Evolutionary conservation across 2,888 invertebrate genomes (phyloP).

Genomic region (Xestia xanthographa): DNA sequence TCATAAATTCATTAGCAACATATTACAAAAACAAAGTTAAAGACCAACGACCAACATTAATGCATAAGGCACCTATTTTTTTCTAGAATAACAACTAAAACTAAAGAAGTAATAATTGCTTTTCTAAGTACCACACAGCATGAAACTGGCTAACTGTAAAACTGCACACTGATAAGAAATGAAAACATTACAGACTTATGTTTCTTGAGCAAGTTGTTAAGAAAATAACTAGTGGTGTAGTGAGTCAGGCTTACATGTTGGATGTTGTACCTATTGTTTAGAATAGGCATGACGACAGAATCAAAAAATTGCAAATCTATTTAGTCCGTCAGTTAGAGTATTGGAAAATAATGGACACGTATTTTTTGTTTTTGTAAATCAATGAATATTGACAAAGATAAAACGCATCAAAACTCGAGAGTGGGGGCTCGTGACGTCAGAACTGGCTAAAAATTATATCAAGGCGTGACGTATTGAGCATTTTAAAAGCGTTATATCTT

Average conservation of each 20-base stretch:
- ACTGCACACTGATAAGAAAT: constrained; percentile 38
- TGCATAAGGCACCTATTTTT: background rate
- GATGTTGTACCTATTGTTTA: background rate
- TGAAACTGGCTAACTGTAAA: background rate
- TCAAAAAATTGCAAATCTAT: too few species aligned
- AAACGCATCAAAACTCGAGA: too few species aligned
- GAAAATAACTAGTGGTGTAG: constrained; percentile 22
- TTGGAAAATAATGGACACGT: too few species aligned
- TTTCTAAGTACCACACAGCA: background rate
- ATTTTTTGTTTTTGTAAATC: too few species aligned
- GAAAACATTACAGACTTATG: constrained; percentile 20
- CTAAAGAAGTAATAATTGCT: background rate
- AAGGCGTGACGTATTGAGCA: too few species aligned
- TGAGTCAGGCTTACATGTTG: constrained; percentile 19
- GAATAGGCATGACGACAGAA: too few species aligned
- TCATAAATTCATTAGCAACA: too few species aligned
- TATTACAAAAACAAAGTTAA: background rate
- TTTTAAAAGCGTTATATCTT: too few species aligned
- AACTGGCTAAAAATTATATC: too few species aligned
- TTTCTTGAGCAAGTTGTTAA: constrained; percentile 18
- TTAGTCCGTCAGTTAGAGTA: too few species aligned
- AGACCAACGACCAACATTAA: background rate
- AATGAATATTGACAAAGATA: too few species aligned
- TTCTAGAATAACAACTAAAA: background rate
- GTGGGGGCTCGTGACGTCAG: too few species aligned